These are phyloP conservation scores for Caradrina clavipalpis DNA, from an alignment of 2,888 invertebrate species.

Conservation along the genomic window DNA sequence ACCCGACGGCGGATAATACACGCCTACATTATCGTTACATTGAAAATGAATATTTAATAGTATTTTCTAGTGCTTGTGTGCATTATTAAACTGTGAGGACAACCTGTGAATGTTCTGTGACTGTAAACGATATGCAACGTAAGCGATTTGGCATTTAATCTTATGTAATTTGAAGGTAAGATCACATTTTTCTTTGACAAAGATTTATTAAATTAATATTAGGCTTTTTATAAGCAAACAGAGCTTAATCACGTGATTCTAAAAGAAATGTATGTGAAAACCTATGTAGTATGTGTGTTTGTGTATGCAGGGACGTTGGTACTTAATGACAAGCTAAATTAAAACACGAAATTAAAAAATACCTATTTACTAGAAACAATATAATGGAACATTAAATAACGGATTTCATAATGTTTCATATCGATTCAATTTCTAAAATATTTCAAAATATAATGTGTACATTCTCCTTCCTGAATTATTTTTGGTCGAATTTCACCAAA, in stretches of 20 bases:
- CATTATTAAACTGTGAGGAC: constrained; percentile 67
- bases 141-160: neutral
- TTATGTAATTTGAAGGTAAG: constrained; percentile 17
- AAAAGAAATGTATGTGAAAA: constrained; percentile 31
- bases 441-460: constrained; percentile 24
- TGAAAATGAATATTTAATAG: constrained; percentile 87
- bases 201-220: neutral
- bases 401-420: constrained; percentile 17
- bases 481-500: constrained; percentile 15
- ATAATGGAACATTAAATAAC: constrained; percentile 15
- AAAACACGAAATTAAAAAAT: constrained; percentile 28
- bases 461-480: constrained; percentile 6
- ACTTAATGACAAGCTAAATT: constrained; percentile 31
- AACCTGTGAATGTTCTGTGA: constrained; percentile 57
- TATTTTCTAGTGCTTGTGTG: constrained; percentile 77
- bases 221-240: neutral
- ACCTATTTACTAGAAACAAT: constrained; percentile 53
- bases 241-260: constrained; percentile 27
- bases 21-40: constrained; percentile 90
- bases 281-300: no score
- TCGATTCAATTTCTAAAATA: constrained; percentile 31
- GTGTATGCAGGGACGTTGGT: constrained; percentile 5
- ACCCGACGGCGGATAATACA: constrained; percentile 82
- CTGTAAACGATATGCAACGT: constrained; percentile 10
- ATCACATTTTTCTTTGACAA: neutral